These are phyloP conservation scores for Centroberyx gerrardi DNA, from an alignment of 2,797 vertebrate genomes.

Conservation along the genomic window DNA sequence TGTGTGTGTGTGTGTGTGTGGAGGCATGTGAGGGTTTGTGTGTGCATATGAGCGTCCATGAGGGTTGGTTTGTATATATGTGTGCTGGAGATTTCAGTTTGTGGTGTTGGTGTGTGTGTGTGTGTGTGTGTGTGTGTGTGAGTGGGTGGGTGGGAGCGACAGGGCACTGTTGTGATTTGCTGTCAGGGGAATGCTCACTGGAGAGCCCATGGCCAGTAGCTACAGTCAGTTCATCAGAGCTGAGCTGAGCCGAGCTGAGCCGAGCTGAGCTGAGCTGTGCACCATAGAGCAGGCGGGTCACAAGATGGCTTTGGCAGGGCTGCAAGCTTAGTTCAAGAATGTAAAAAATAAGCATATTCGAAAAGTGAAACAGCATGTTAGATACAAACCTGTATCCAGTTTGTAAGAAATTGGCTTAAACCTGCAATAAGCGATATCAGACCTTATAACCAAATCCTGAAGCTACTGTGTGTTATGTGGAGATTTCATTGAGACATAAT, in stretches of 20 bases:
- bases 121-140: conserved; percentile 17
- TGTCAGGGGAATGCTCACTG: conserved; percentile 37
- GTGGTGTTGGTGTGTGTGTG: background rate
- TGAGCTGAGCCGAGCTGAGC: conserved; percentile 17
- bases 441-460: too few species aligned
- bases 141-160: conserved; percentile 35
- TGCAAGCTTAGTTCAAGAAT: conserved; percentile 1
- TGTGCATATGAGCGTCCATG: background rate
- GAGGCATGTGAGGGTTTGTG: conserved; percentile 10
- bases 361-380: background rate
- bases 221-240: conserved; percentile 38
- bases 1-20: conserved; percentile 4
- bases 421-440: too few species aligned
- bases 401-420: too few species aligned
- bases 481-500: too few species aligned
- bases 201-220: conserved; percentile 37
- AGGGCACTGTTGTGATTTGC: conserved; percentile 44
- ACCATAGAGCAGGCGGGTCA: conserved; percentile 37
- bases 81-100: conserved; percentile 23
- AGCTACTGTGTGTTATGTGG: too few species aligned
- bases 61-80: background rate
- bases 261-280: conserved; percentile 18
- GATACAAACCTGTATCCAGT: background rate
- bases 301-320: conserved; percentile 28
- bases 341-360: background rate